Conservation (phyloP, 2,888 invertebrate species). For the Lacanobia oleracea region DNA sequence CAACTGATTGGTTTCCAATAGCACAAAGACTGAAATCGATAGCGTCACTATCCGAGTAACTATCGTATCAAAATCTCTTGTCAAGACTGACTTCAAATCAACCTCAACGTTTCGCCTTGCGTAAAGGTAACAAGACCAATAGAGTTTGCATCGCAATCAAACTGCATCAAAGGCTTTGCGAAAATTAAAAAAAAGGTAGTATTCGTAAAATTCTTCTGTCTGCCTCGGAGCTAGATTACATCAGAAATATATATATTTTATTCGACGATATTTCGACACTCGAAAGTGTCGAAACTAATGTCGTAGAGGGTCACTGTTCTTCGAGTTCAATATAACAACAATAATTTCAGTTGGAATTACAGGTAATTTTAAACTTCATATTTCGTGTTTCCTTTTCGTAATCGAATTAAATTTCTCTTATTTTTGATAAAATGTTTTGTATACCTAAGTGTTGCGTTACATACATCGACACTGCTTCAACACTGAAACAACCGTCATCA, state of each 20-base stretch:
- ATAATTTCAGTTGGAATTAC: neutral
- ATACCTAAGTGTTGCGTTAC: neutral
- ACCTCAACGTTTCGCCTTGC: neutral
- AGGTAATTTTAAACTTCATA: neutral
- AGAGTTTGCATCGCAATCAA: slow-evolving; percentile 3
- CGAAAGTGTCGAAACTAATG: neutral
- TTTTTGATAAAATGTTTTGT: neutral
- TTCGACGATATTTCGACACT: neutral
- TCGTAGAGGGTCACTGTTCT: neutral
- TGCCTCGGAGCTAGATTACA: neutral
- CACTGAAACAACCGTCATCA: no score
- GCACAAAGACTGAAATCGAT: no score
- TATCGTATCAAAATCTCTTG: neutral
- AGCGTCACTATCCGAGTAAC: no score
- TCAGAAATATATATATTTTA: neutral
- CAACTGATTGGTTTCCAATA: no score
- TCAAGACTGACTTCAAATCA: neutral
- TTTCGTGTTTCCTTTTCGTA: neutral
- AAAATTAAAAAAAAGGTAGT: slow-evolving; percentile 11
- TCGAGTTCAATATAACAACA: neutral
- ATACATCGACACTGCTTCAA: no score
- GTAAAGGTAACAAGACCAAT: neutral
- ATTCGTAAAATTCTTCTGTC: neutral
- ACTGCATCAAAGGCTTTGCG: slow-evolving; percentile 10
- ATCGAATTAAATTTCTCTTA: neutral